Evolutionary conservation across 2,113 vertebrate species (phyloP).

Genomic region (Ictidomys tridecemlineatus): DNA sequence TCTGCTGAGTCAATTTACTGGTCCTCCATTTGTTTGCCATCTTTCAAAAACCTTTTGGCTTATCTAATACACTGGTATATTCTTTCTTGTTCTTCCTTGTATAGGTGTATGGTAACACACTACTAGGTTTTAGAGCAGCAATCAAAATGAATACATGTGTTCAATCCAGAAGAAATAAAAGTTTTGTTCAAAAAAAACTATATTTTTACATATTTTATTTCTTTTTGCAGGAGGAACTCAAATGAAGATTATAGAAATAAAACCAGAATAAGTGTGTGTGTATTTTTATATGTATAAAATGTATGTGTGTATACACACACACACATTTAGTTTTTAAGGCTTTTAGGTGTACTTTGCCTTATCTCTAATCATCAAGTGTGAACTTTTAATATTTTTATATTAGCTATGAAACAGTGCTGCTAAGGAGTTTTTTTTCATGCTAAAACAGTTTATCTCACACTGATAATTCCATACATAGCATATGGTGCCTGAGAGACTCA

Average conservation of each 20-base stretch:
- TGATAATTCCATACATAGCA: background rate
- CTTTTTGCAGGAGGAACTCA: constrained; percentile 38
- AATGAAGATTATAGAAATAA: constrained; percentile 27
- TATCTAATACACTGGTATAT: background rate
- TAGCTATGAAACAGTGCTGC: background rate
- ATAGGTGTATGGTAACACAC: background rate
- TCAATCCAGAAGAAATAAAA: constrained; percentile 14
- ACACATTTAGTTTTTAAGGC: background rate
- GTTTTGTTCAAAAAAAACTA: background rate
- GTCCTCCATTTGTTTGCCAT: background rate
- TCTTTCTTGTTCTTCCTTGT: background rate
- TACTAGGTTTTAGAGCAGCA: constrained; percentile 33
- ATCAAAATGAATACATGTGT: background rate
- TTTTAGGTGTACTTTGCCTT: background rate
- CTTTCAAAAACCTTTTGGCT: background rate
- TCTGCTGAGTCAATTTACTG: background rate
- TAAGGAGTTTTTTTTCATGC: background rate
- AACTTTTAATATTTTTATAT: constrained; percentile 23
- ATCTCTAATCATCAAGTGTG: background rate
- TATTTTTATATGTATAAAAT: no score
- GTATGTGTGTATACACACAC: no score
- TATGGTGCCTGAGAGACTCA: background rate
- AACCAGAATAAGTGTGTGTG: background rate
- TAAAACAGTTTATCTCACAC: background rate
- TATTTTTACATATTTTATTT: constrained; percentile 15